Evolutionary conservation across 2,888 invertebrate genomes (phyloP), one percentile per base, ranked within the genome.

Genomic region (Habrosyne pyritoides): DNA sequence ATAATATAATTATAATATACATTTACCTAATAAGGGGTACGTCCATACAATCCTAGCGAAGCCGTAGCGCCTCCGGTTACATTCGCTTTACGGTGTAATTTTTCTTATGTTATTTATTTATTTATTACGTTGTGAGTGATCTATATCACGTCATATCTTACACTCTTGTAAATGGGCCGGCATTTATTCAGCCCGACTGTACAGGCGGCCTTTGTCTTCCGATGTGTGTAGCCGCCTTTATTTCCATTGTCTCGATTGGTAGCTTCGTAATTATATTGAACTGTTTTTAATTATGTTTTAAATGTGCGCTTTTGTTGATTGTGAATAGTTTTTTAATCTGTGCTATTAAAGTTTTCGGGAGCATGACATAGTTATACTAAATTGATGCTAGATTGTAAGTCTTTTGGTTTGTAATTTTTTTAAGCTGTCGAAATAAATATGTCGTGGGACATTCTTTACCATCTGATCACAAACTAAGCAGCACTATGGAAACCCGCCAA

Each of bases 91-190:
- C 89, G 90, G 86, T 87, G 92, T 91, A 91, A 92, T 92, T 91
- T 91, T 92, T 91, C 92, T 90, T 91, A 84, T 83, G 91, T 91
- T 92, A 91, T 91, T 92, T 92, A 92, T 92, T 91, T 92, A 92
- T 92, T 91, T 92, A 92, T 92, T 91, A 89, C 89, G 78, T 71
- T 84, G 86, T 91, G 91, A 91, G 91, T 91, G 92, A 92, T 92
- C 91, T 91, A 92, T 91, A 89, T 89, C 86, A 90, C 86, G 91
- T 91, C 92, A 92, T 91, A 91, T 91, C 91, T 91, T 91, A 91
- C 90, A 90, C 91, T 90, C 89, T 90, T 89, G 91, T 90, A 91
- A 91, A 91, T 91, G 91, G 88, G 73, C 80, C 75, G 81, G 80
- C 89, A 86, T 91, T 91, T 89, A 88, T 91, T 85, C 82, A 71